These are phyloP conservation scores for Beaufortia kweichowensis DNA, from an alignment of 2,113 vertebrate genomes.

Conservation along the genomic window DNA sequence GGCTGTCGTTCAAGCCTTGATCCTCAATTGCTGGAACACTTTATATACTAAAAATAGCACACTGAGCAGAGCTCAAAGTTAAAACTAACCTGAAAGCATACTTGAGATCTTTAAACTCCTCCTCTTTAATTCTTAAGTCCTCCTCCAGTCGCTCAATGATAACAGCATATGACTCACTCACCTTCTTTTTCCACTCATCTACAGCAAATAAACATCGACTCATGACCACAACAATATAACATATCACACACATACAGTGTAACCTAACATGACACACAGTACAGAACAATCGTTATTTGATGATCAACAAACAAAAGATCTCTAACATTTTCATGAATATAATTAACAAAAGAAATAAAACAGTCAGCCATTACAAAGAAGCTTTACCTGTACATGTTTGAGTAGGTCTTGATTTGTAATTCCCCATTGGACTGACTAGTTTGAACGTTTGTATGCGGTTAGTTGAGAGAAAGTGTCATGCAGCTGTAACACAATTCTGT, in stretches of 20 bases:
- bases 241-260: neutral
- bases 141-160: constrained; percentile 84
- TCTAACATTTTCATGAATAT: neutral
- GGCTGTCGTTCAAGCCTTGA: neutral
- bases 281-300: neutral
- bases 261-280: neutral
- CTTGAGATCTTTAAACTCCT: constrained; percentile 79
- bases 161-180: constrained; percentile 87
- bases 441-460: constrained; percentile 48
- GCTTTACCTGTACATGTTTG: constrained; percentile 95
- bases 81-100: constrained; percentile 84
- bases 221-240: neutral
- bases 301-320: neutral
- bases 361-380: too few species aligned
- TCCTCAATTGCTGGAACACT: neutral
- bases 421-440: constrained; percentile 80
- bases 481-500: constrained; percentile 71
- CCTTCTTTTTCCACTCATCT: constrained; percentile 99
- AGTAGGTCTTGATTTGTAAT: constrained; percentile 96
- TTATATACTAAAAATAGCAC: constrained; percentile 1
- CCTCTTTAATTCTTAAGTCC: constrained; percentile 86
- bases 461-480: constrained; percentile 64
- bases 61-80: neutral
- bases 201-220: constrained; percentile 26
- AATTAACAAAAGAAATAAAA: neutral